Evolutionary conservation across 92 coral and sea anemone genomes (phyloP).

Genomic region (Hydrozoanthus gracilis): DNA sequence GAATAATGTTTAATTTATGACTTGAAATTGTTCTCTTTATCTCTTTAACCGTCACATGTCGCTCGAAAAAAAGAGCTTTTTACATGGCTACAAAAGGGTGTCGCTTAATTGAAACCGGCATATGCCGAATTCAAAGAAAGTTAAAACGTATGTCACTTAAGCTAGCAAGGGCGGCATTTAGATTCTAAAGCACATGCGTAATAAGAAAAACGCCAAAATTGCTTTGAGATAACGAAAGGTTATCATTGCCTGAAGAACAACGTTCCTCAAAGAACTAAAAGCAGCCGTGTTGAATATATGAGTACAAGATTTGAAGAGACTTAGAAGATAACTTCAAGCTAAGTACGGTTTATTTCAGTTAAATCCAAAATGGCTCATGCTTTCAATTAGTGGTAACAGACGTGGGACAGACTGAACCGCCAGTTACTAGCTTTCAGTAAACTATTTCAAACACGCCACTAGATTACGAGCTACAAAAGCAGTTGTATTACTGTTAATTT

Average conservation of each 20-base stretch:
- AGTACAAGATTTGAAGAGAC: constrained; percentile 1
- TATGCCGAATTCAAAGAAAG: constrained; percentile 1
- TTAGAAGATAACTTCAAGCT: neutral
- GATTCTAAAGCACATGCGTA: neutral
- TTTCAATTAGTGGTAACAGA: neutral
- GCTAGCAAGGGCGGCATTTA: neutral
- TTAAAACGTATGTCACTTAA: constrained; percentile 13
- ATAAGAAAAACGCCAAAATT: constrained; percentile 5
- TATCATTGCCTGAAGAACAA: constrained; percentile 24
- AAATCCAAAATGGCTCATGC: neutral
- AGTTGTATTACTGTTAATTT: too few relatives aligned
- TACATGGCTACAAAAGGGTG: neutral
- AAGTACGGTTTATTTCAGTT: constrained; percentile 16
- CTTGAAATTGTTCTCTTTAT: constrained; percentile 21
- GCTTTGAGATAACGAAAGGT: constrained; percentile 35
- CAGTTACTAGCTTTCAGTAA: too few relatives aligned
- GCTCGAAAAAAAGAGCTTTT: constrained; percentile 8
- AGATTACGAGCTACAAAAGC: too few relatives aligned
- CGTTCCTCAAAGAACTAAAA: neutral
- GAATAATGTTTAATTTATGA: constrained; percentile 45
- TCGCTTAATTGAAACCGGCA: constrained; percentile 15
- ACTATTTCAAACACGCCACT: too few relatives aligned
- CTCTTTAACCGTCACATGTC: neutral
- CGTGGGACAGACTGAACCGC: neutral
- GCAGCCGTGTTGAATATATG: neutral